phyloP scores from a whole-genome alignment of 1,140 invertebrate species.

The Trichonephila clavata region DNA sequence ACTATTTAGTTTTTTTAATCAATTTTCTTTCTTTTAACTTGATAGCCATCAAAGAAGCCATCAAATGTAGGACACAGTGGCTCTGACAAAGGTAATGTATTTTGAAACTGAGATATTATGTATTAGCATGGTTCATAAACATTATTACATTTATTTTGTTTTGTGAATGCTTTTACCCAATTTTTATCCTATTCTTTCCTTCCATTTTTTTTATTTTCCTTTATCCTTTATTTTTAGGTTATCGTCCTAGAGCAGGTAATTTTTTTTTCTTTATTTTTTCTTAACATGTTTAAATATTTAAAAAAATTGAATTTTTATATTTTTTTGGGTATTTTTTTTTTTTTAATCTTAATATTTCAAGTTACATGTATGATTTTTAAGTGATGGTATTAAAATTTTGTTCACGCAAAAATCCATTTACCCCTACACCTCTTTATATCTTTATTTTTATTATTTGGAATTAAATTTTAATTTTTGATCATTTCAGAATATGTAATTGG shows the following conservation, averaged over 20 bases:
- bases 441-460: too few species aligned
- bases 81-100: conserved; percentile 61
- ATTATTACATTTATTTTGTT: not conserved
- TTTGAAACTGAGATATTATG: not conserved
- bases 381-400: too few species aligned
- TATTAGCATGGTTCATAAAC: conserved; percentile 1
- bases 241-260: conserved; percentile 58
- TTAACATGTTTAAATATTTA: conserved; percentile 54
- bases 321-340: not conserved
- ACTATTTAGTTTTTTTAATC: not conserved
- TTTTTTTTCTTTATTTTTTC: not conserved
- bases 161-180: not conserved
- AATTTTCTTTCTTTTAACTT: not conserved
- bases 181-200: conserved; percentile 37
- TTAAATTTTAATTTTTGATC: too few species aligned
- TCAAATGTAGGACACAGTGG: conserved; percentile 56
- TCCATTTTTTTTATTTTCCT: conserved; percentile 60
- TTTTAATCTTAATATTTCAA: not conserved
- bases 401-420: too few species aligned
- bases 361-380: too few species aligned
- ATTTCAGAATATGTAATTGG: too few species aligned
- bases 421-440: too few species aligned
- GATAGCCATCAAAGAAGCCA: conserved; percentile 65
- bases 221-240: conserved; percentile 75
- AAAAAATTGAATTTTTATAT: not conserved